Percentiles rank a stretch among this genome's conserved stretches.
Conservation (phyloP, 2,797 vertebrate genomes). For the Notolepis coatsorum region DNA sequence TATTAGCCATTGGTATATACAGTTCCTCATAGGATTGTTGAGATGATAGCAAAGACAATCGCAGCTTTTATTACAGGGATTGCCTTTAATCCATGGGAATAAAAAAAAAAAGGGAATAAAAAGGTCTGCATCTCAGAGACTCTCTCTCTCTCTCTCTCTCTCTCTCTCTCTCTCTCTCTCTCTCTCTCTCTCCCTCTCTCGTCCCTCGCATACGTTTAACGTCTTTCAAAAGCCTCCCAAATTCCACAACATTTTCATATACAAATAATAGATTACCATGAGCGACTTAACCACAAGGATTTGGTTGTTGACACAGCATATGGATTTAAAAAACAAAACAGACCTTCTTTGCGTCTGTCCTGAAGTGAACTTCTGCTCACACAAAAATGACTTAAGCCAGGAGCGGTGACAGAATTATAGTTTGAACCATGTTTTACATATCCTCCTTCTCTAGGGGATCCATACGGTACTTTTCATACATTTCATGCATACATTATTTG, state of each 20-base stretch:
- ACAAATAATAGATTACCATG: slow-evolving; percentile 4
- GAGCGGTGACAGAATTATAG: neutral
- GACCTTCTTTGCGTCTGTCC: slow-evolving; percentile 1
- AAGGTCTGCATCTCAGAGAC: no score
- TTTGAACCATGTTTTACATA: slow-evolving; percentile 1
- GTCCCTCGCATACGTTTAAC: slow-evolving; percentile 5
- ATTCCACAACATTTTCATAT: slow-evolving; percentile 1
- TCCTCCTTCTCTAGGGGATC: slow-evolving; percentile 1
- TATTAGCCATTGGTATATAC: neutral
- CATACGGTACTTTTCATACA: neutral
- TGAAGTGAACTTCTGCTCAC: slow-evolving; percentile 1
- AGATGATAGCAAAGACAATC: neutral
- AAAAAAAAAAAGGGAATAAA: neutral
- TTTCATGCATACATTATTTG: slow-evolving; percentile 9
- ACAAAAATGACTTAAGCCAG: neutral
- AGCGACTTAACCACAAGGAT: neutral
- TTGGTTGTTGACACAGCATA: slow-evolving; percentile 13
- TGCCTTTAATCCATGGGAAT: neutral
- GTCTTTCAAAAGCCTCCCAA: neutral
- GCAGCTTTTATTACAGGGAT: neutral
- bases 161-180: no score
- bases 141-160: neutral
- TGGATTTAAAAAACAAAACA: neutral
- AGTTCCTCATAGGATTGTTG: neutral
- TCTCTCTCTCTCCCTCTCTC: neutral